Evolutionary conservation across 2,797 vertebrate species (phyloP), one percentile per base, ranked within the genome.

Genomic region (Rallus crepitans): DNA sequence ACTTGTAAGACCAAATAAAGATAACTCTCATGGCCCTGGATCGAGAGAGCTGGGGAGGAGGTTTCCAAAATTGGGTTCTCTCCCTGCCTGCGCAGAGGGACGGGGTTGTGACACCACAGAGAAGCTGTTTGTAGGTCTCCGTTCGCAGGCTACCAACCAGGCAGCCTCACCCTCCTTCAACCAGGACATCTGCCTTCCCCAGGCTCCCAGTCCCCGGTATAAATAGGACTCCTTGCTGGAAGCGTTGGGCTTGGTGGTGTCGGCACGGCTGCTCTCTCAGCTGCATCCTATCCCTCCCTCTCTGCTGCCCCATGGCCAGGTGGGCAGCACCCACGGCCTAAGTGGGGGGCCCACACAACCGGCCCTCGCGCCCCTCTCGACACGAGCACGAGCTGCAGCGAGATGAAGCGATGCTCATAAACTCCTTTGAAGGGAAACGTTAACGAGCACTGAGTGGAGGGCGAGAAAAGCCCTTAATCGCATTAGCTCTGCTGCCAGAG

Each of bases 1-100:
- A 96, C 83, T 96, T 95, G 82, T 70, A 89, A 93, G 82, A 91
- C 89, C 92, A 88, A 78, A 81, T 78, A 91, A 91, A 96, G 94
- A 96, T 86, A 90, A 23, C 37, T 89, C 57, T 82, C 27, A 25
- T 15, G 13, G 25, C 28, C 59, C 65, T 59, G 72, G 25, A 40
- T 20, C 1, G 16, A 47, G 59, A 47, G 40, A 89, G 71, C 77
- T 94, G 82, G 85, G 83, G 94, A 90, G 82, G 80, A 90, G 76
- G 82, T n/a, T 96, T 93, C 89, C 80, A 88, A 93, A 96, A 93
- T 0, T 57, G 87, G 91, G 60, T 93, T 88, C 50, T 94, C 63
- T 91, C 50, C 31, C 87, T 69, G 79, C 66, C 91, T 65, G 83
- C 3, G 3, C 76, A 42, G 79, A 91, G 89, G 42, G n/a, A 69